Base-by-base conservation (phyloP, 2,888 invertebrate species). In the Lycocerus yunnanus region DNA sequence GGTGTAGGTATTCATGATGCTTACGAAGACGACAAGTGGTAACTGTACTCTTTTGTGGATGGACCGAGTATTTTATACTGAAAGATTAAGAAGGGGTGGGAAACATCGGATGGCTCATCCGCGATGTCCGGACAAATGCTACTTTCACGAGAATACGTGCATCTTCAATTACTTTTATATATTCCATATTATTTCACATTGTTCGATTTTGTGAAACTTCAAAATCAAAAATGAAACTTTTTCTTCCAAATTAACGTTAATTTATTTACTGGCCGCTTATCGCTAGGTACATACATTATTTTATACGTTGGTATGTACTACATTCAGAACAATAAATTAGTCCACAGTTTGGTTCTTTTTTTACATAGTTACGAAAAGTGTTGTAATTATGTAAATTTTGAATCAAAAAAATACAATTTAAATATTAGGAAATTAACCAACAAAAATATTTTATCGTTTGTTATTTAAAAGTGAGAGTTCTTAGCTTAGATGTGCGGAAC, bases 1-100 rank as follows among this genome's bases (percentile, higher is more conserved):
- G 85, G 86, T 85, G 83, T 84, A 86, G 82, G 85, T 85, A 84
- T 87, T 87, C 88, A 88, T 87, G 87, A 86, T 86, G 87, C 86
- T 86, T 86, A 83, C 84, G 83, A 84, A 84, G 80, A 81, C 82
- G 85, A 84, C 84, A 82, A 81, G 84, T 86, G 86, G 86, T 86
- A 86, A 86, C 86, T 86, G 86, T 86, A 82, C 78, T 79, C 82
- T 81, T 78, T 79, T 76, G 76, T 77, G 78, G 82, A 76, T 76
- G 80, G 80, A 81, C 80, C 78, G 78, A 71, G 77, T 74, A 80
- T 85, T 86, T 84, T 86, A 86, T 86, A 86, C 83, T 78, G 78
- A 78, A 77, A 74, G 73, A 73, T 76, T 69, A 77, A 78, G 81
- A 81, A 81, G 80, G 84, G 84, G 85, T 83, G 85, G 84, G 84